Base-by-base conservation (phyloP, 2,888 invertebrate species). In the Acronicta psi region DNA sequence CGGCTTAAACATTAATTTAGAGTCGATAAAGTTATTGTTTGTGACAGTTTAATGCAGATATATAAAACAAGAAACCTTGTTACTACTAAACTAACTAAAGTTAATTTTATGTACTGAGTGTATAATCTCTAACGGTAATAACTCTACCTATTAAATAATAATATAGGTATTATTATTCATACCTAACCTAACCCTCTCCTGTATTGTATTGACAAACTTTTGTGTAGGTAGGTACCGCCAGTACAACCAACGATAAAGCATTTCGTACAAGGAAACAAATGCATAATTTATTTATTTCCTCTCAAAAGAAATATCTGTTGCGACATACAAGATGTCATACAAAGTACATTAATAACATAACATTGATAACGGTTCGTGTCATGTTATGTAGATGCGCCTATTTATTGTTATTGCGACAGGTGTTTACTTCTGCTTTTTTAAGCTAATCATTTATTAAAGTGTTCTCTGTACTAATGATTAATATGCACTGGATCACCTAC, bases 281-380 rank as follows among this genome's bases (percentile, higher is more conserved):
- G 61, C 18, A 31, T 44, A 47, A 68, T 53, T 55, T 60, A 73
- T 61, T 73, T 41, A 73, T 61, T 69, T 73, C 69, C 73, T 57
- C 69, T 38, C 8, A 36, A 18, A 37, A 59, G 40, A 43, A 53
- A 36, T 59, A 31, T 45, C 17, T 13, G 17, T 52, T 44, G 50
- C 17, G 9, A 34, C 16, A 31, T 50, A 59, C 47, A 60, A 59
- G 59, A 23, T 34, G 36, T 18, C 41, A 41, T 41, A 61, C 37
- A 25, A 25, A 43, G 37, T 56, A 40, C 17, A n/a, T 50, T 68
- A 41, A 60, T 51, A 31, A 54, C 36, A 23, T 73, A 63, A 37
- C 25, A 16, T 10, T 46, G 47, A 49, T 17, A 41, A 38, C 55
- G 23, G 16, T 36, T 6, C 18, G 7, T 56, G 52, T 55, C 43